phyloP scores from a whole-genome alignment of 2,113 vertebrate species.

The Sapayoa aenigma region DNA sequence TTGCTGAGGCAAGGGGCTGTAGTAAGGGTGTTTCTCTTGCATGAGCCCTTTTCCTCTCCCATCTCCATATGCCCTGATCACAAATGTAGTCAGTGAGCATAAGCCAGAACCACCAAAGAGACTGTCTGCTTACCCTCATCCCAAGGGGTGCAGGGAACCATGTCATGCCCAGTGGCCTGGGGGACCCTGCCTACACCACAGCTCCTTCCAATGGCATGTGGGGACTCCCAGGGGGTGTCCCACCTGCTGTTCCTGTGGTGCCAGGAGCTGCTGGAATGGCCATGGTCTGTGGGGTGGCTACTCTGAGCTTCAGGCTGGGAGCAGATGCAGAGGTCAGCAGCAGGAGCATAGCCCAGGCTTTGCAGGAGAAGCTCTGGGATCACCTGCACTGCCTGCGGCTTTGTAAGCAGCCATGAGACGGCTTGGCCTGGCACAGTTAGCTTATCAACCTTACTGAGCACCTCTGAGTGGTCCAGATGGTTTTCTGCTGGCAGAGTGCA shows the following conservation, averaged over 20 bases:
- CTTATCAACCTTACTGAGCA: neutral
- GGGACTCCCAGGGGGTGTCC: neutral
- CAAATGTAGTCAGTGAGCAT: neutral
- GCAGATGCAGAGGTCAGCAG: neutral
- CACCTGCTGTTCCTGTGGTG: fast-evolving
- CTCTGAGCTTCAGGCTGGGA: neutral
- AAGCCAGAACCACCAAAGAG: neutral
- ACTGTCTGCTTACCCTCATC: fast-evolving
- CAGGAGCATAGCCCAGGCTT: neutral
- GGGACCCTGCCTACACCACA: neutral
- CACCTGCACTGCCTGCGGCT: neutral
- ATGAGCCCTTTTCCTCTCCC: neutral
- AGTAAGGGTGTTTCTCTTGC: neutral
- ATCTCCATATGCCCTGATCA: fast-evolving
- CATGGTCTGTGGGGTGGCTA: neutral
- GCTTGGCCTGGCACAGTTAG: fast-evolving
- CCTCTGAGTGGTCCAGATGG: slow-evolving; percentile 22
- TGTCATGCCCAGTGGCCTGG: neutral
- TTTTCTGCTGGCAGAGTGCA: neutral
- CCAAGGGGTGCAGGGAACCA: neutral
- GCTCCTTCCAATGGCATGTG: neutral
- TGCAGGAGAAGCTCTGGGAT: neutral
- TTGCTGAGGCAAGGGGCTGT: neutral
- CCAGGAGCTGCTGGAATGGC: neutral
- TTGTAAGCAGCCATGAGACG: neutral